Evolutionary conservation across 2,113 vertebrate species (phyloP).

Genomic region (Takifugu flavidus): DNA sequence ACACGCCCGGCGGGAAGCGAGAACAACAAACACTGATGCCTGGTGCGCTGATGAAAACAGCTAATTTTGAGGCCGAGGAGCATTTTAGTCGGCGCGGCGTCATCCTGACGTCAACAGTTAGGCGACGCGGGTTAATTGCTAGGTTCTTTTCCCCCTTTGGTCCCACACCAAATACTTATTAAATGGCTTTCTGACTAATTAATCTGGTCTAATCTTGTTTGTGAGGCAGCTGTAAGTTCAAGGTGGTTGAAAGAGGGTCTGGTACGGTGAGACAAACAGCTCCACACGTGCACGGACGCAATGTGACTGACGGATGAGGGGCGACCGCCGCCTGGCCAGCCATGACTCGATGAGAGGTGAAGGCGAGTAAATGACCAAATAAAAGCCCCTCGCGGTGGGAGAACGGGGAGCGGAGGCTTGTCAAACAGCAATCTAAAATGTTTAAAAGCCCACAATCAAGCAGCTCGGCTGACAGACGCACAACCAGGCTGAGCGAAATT

Average conservation of each 20-base stretch:
- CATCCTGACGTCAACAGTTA: conserved; percentile 36
- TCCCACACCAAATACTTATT: conserved; percentile 64
- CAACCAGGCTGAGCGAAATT: conserved; percentile 31
- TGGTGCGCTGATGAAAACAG: conserved; percentile 37
- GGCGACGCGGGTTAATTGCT: conserved; percentile 71
- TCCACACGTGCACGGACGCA: conserved; percentile 5
- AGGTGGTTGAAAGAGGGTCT: conserved; percentile 48
- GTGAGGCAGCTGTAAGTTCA: conserved; percentile 62
- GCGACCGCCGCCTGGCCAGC: background rate
- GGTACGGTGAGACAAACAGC: conserved; percentile 11
- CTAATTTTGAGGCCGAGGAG: conserved; percentile 33
- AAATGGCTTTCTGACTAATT: conserved; percentile 75
- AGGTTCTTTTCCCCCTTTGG: conserved; percentile 55
- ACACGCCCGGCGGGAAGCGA: background rate
- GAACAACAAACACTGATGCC: background rate
- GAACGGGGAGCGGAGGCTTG: conserved; percentile 16
- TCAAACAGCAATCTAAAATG: conserved; percentile 17
- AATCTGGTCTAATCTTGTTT: conserved; percentile 73
- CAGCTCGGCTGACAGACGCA: conserved; percentile 34
- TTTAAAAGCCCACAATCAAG: conserved; percentile 33
- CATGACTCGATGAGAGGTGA: background rate
- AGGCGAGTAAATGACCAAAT: background rate
- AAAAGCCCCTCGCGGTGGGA: conserved; percentile 1
- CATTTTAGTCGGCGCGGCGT: conserved; percentile 41
- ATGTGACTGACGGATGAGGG: conserved; percentile 12